Evolutionary conservation across 2,113 vertebrate species (phyloP), one percentile per base, ranked within the genome.

Genomic region (Coregonus clupeaformis): DNA sequence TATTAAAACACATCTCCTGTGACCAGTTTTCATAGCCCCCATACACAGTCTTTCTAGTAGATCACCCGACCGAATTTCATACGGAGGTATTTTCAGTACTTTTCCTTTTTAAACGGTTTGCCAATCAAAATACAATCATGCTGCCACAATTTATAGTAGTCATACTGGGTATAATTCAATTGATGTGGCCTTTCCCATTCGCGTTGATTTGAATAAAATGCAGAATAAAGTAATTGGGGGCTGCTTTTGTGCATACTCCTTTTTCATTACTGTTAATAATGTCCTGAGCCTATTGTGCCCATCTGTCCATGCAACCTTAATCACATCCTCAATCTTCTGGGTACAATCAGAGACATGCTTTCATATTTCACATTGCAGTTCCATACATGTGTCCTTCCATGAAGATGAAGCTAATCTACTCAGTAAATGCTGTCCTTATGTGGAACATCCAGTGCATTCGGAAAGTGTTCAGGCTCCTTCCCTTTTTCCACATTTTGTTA

Each of bases 1-100:
- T 80, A 87, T 88, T 83, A 88, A 89, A 88, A 77, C 80, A 85
- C 66, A 82, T 87, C 87, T 86, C 78, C 24, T 16, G 65, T 86
- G 86, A 70, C 75, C 82, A 80, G 80, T 87, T 90, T 85, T 86
- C 57, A 80, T 81, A 85, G 89, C 82, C 76, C 49, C 77, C 80
- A 14, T 18, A 18, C 14, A 52, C 14, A 52, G 47, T 52, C 3
- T 52, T 52, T 88, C 47, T 74, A 72, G 82, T 76, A 74, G 77
- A 74, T 60, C 22, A 12, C 47, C 82, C 76, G 74, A 76, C 66
- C 45, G 67, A 70, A 74, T 70, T 76, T 55, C 12, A 45, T 68
- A 18, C 4, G 14, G 71, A 65, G 57, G 5, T 30, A 24, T 57
- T n/a, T 47, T 68, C 68, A 72, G 59, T 72, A 5, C 69, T 47